Evolutionary conservation across 2,888 invertebrate genomes (phyloP).

Genomic region (Apeira syringaria): DNA sequence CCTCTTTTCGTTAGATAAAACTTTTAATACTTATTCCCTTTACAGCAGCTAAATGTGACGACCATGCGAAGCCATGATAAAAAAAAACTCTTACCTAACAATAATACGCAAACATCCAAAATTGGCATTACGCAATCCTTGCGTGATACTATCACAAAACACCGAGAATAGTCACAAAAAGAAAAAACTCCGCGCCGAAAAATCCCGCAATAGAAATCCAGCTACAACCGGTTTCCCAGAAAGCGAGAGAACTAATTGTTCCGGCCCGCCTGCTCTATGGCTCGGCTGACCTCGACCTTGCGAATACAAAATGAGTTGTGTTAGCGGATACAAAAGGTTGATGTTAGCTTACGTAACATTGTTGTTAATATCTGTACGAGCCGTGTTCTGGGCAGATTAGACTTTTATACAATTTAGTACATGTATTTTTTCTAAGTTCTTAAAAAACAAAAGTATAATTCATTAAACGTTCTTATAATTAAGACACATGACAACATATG

Average conservation of each 20-base stretch:
- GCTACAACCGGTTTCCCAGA: conserved; percentile 9
- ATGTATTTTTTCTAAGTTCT: no score
- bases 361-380: no score
- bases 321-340: neutral
- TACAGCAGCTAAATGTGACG: no score
- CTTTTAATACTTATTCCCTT: no score
- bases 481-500: no score
- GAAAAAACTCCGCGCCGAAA: conserved; percentile 5
- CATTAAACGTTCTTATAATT: no score
- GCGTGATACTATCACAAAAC: conserved; percentile 14
- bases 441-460: no score
- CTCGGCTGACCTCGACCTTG: conserved; percentile 14
- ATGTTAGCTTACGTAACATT: neutral
- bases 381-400: no score
- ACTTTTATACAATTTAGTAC: no score
- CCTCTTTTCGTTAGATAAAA: no score
- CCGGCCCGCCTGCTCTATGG: conserved; percentile 14
- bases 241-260: conserved; percentile 22
- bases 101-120: conserved; percentile 15
- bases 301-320: conserved; percentile 2
- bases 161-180: conserved; percentile 9
- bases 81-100: neutral
- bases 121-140: conserved; percentile 11
- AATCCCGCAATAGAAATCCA: conserved; percentile 15
- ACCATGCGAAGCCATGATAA: no score